Evolutionary conservation across 2,888 invertebrate genomes (phyloP), one percentile per base, ranked within the genome.

Genomic region (Myopa tessellatipennis): DNA sequence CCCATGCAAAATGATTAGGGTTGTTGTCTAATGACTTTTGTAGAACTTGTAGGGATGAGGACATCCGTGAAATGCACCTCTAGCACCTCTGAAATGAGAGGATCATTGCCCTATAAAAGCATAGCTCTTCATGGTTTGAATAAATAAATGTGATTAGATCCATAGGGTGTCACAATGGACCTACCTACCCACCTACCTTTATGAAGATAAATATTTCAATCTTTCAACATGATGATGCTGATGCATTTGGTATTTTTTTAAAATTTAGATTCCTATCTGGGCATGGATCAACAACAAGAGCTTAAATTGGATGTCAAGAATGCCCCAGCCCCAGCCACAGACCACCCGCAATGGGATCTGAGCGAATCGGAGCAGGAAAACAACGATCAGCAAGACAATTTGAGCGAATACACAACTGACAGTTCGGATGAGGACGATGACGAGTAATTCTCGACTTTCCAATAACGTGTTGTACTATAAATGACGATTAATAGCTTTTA

Each of bases 281-380:
- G 98, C 81, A 96, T 97, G 91, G 98, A 99, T 90, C 97, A 97
- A 90, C 94, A 95, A 84, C 95, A 96, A 86, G 97, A 97, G 89
- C 94, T 99, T 86, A 98, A 98, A 94, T 90, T 99, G 90, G 98
- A 99, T 89, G 99, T 99, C 80, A 96, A 98, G 90, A 97, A 98
- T 90, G 98, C 98, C 40, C 95, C 96, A 81, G 95, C 95, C 84
- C 93, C 97, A 85, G 95, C 96, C 80, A 94, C 93, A 74, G 95
- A 96, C 86, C 98, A 98, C 90, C 98, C 98, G n/a, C 98, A 98
- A 90, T 98, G 98, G 98, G 97, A 98, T 86, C 95, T 98, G 86
- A 95, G 96, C 82, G 97, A 97, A 86, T 97, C 98, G 71, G 98
- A 98, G 87, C 94, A 95, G 78, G 94, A 95, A 82, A 88, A 89